Percentiles rank a stretch among this genome's conserved stretches.
Conservation (phyloP, 2,888 invertebrate species). For the Cloeon dipterum region DNA sequence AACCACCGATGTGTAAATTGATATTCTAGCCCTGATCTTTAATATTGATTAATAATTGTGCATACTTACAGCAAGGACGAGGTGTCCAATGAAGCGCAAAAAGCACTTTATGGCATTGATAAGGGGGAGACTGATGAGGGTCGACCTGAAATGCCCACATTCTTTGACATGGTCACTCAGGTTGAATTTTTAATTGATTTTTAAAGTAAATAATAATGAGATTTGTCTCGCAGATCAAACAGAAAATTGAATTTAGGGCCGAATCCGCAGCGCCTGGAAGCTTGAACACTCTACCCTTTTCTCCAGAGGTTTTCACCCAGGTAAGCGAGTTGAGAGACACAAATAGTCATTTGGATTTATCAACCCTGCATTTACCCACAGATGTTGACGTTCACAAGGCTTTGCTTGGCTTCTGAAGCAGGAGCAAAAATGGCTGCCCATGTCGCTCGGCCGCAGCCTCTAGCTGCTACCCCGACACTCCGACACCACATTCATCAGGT, state of each 20-base stretch:
- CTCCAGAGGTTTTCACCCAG: constrained; percentile 2
- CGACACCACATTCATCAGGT: constrained; percentile 28
- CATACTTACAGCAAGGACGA: constrained; percentile 38
- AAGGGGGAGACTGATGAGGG: constrained; percentile 1
- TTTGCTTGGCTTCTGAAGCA: constrained; percentile 45
- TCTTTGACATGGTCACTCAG: constrained; percentile 6
- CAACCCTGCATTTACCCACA: no score
- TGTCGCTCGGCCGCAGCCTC: constrained; percentile 29
- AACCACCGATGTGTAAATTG: constrained; percentile 52
- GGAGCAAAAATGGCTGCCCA: constrained; percentile 24
- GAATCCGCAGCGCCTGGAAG: background rate
- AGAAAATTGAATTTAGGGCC: background rate
- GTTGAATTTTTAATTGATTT: background rate
- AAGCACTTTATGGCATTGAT: constrained; percentile 38
- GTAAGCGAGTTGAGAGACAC: no score
- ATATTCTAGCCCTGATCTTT: no score
- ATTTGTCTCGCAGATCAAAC: no score
- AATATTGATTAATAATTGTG: no score
- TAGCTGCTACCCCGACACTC: constrained; percentile 38
- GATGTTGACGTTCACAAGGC: constrained; percentile 55
- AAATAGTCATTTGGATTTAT: no score
- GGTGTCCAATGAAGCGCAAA: constrained; percentile 45
- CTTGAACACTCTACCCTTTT: constrained; percentile 4
- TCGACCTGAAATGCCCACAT: constrained; percentile 5
- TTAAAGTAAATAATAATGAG: background rate